These are phyloP conservation scores for Bolinopsis microptera DNA, from an alignment of 37 sponge, comb jelly and placozoan species.

Conservation along the genomic window DNA sequence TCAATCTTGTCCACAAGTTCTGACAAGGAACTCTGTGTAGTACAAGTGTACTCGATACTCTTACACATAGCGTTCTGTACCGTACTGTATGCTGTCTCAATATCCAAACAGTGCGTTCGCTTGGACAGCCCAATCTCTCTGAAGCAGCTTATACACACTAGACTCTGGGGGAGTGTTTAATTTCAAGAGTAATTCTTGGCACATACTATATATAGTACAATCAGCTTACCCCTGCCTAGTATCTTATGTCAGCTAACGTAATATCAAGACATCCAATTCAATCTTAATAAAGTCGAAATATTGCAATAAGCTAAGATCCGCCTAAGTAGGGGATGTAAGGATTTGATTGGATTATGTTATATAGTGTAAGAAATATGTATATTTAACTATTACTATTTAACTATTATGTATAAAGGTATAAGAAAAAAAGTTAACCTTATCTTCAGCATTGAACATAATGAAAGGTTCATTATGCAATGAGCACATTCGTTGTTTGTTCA, in stretches of 20 bases:
- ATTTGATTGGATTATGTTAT: too few species aligned
- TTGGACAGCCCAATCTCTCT: conserved; percentile 57
- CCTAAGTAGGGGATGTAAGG: too few species aligned
- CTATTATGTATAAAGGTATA: too few species aligned
- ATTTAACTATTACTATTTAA: too few species aligned
- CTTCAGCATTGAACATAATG: conserved; percentile 61
- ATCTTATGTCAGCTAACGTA: too few species aligned
- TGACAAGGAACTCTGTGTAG: not conserved
- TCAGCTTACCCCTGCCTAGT: too few species aligned
- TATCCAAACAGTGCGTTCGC: conserved; percentile 55
- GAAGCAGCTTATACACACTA: conserved; percentile 62
- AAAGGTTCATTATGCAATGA: conserved; percentile 37
- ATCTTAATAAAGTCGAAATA: too few species aligned
- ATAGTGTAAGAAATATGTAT: too few species aligned
- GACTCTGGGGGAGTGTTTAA: conserved; percentile 6
- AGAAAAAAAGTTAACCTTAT: conserved; percentile 62
- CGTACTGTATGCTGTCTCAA: conserved; percentile 43
- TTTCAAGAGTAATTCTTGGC: too few species aligned
- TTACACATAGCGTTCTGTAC: conserved; percentile 28
- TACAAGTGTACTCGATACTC: conserved; percentile 15
- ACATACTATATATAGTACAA: too few species aligned
- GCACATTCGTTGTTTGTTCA: conserved; percentile 44
- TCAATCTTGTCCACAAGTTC: not conserved
- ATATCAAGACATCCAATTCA: too few species aligned
- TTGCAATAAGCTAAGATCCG: too few species aligned